Evolutionary conservation across 2,888 invertebrate species (phyloP), one percentile per base, ranked within the genome.

Genomic region (Tenthredo notha): DNA sequence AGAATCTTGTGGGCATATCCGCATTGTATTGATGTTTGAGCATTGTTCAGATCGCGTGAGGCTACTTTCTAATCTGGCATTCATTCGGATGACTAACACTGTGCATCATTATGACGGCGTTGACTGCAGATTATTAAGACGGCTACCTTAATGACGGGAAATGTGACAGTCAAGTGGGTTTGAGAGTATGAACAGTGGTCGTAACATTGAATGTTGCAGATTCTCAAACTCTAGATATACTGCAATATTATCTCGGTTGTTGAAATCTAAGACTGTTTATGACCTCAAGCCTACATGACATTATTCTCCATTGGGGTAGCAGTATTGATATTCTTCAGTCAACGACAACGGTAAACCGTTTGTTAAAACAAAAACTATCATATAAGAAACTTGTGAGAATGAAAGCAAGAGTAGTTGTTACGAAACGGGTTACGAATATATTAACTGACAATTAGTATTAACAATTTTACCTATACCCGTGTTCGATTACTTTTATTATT

Each of bases 381-480:
- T n/a, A 37, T 33, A 70, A 70, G 37, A 2, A 33, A 70, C 70
- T 70, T 37, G 70, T 70, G 25, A 70, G 29, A 70, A 70, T 33
- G 29, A 33, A 33, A 33, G n/a, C 18, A 70, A 37, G 33, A 70
- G 33, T 70, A 70, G 70, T 12, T 37, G 70, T 37, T 70, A 70
- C 70, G n/a, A 37, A 70, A 70, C 70, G 29, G 70, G 29, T 37
- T n/a, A 70, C 12, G n/a, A 37, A 33, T 33, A 58, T n/a, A 58
- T n/a, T 65, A 65, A 25, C 29, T 65, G 29, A 65, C 50, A 50
- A 37, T 33, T 70, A 15, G 33, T 18, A 70, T 33, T 37, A 70
- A 37, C 37, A 70, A 70, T 37, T 67, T 70, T 5, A 70, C 70
- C 70, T 37, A 33, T 21, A 70, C 70, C 70, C 33, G 70, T 33